These are phyloP conservation scores for Drosophila nigrodunni DNA, from an alignment of 1,140 invertebrate genomes.

Conservation along the genomic window DNA sequence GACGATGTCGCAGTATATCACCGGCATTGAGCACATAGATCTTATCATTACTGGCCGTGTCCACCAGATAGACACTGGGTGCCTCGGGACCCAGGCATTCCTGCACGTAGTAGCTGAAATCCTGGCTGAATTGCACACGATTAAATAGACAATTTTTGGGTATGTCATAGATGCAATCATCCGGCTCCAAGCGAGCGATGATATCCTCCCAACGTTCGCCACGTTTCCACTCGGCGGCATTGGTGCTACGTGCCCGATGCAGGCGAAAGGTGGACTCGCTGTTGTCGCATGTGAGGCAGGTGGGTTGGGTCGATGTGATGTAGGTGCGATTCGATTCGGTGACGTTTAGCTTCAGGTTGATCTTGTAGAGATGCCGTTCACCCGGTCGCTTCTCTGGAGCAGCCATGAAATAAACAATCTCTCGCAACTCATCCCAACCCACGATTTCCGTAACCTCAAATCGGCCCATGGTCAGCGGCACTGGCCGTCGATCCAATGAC, in stretches of 20 bases:
- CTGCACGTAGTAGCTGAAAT: conserved; percentile 87
- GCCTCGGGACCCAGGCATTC: conserved; percentile 91
- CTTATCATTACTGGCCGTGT: conserved; percentile 86
- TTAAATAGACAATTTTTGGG: conserved; percentile 88
- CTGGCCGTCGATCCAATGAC: conserved; percentile 80
- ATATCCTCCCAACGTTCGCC: conserved; percentile 73
- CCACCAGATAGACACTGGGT: conserved; percentile 87
- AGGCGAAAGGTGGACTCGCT: conserved; percentile 70
- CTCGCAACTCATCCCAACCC: conserved; percentile 88
- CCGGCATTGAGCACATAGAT: conserved; percentile 87
- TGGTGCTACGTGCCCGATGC: conserved; percentile 51
- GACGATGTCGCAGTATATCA: conserved; percentile 84
- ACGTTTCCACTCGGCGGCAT: conserved; percentile 45
- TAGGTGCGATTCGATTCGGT: conserved; percentile 81
- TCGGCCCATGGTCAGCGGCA: conserved; percentile 87
- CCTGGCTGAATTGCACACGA: conserved; percentile 88
- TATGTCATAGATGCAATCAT: conserved; percentile 81
- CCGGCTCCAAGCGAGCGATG: conserved; percentile 65
- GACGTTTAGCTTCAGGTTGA: conserved; percentile 85
- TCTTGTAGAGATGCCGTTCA: conserved; percentile 90
- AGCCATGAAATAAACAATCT: conserved; percentile 89
- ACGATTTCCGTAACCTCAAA: conserved; percentile 89
- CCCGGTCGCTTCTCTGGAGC: conserved; percentile 89
- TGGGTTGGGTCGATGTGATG: conserved; percentile 77
- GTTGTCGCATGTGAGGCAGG: conserved; percentile 83